Conservation (phyloP, 2,888 invertebrate species). For the Catocala nupta region DNA sequence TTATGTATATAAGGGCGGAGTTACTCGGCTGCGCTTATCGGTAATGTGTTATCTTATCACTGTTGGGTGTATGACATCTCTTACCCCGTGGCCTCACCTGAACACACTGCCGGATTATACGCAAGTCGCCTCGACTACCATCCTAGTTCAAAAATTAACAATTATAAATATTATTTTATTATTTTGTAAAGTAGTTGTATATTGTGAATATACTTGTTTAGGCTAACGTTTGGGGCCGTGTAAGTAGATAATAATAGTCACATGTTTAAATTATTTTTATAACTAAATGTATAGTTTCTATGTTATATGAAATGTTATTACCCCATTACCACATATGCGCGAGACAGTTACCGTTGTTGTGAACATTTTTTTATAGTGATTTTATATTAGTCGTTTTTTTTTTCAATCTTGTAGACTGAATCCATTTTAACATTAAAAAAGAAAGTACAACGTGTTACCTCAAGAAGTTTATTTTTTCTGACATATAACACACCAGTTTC, state of each 20-base stretch:
- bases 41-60: too few species aligned
- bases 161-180: background rate
- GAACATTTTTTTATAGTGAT: constrained; percentile 51
- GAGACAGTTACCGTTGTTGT: constrained; percentile 47
- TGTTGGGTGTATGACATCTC: too few species aligned
- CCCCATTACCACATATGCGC: constrained; percentile 46
- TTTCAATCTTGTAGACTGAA: constrained; percentile 69
- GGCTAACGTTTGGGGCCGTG: background rate
- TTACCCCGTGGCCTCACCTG: too few species aligned
- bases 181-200: constrained; percentile 20
- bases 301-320: constrained; percentile 12
- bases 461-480: constrained; percentile 83
- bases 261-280: constrained; percentile 23
- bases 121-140: too few species aligned
- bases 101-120: too few species aligned
- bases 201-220: constrained; percentile 14
- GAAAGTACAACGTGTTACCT: constrained; percentile 69
- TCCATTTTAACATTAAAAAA: constrained; percentile 61
- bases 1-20: background rate
- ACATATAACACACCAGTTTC: constrained; percentile 97
- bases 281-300: constrained; percentile 8
- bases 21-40: too few species aligned
- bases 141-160: background rate
- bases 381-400: constrained; percentile 61
- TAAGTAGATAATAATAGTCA: constrained; percentile 12